Base-by-base conservation (phyloP, 2,113 vertebrate genomes). In the Hemibates koningsi region DNA sequence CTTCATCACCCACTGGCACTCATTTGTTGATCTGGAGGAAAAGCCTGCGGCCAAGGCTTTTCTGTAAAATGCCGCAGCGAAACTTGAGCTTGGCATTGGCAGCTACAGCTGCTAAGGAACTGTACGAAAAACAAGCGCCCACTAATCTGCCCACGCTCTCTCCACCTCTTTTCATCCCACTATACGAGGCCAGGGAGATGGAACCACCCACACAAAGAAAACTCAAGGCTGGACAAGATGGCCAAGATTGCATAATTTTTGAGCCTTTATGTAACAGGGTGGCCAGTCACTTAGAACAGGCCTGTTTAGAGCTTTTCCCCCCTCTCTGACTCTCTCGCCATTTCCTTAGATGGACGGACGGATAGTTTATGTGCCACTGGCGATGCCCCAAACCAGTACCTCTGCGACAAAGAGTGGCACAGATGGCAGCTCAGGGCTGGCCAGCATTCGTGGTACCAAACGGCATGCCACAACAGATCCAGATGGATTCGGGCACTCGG, bases 381-480 rank as follows among this genome's bases (percentile, higher is more conserved):
- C 73, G 5, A 61, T 78, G 88, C 59, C 87, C 90, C 83, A 73
- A 17, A 57, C 85, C 63, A 9, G 73, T 88, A 90, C 92, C 92
- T 92, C 90, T 88, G 87, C 38, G 54, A 90, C 82, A 90, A 81
- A 93, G 86, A 88, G 16, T 24, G 68, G 88, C 86, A 81, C 93
- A 94, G 90, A 92, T 94, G 93, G 93, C 59, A 5, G 84, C 90
- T 63, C 85, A 59, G 73, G 83, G 78, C 91, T 89, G 91, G 83
- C 90, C 9, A 7, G 50, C 21, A 24, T 82, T 88, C 78, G 83
- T 83, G 81, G 83, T 6, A 79, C 86, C 88, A 86, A 90, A 92
- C 88, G 90, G 86, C 79, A 66, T 81, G 86, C 80, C 90, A 90
- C 87, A 86, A 92, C 93, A 89, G 82, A 87, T 84, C 92, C 93